These are phyloP conservation scores for Rhynchopsitta pachyrhyncha DNA, from an alignment of 2,113 vertebrate species.

Conservation along the genomic window DNA sequence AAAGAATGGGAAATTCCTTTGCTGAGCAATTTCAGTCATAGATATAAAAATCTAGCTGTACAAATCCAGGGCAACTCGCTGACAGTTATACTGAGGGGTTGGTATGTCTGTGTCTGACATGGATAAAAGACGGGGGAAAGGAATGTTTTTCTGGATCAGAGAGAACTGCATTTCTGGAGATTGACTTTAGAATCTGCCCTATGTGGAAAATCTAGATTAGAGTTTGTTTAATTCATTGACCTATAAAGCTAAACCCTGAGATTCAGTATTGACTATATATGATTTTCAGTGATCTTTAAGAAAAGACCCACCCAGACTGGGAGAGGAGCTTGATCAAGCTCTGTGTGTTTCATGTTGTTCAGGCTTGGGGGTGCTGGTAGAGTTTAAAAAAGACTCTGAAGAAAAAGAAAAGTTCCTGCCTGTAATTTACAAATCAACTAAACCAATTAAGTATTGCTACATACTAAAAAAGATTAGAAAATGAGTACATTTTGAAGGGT, in stretches of 20 bases:
- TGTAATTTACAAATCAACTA: not conserved
- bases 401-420: not conserved
- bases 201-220: not conserved
- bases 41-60: not conserved
- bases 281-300: not conserved
- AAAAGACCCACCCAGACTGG: not conserved
- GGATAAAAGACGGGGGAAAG: not conserved
- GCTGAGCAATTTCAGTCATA: not conserved
- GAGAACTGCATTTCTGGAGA: not conserved
- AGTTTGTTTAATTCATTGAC: not conserved
- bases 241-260: not conserved
- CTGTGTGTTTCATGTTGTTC: not conserved
- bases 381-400: not conserved
- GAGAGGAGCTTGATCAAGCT: not conserved
- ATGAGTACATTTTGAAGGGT: not conserved
- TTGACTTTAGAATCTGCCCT: not conserved
- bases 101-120: rapidly evolving
- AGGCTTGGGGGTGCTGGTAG: not conserved
- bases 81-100: not conserved
- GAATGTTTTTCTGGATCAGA: not conserved
- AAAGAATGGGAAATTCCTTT: not conserved
- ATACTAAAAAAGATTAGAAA: not conserved
- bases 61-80: not conserved
- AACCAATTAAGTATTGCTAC: not conserved
- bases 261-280: not conserved